These are phyloP conservation scores for Nothura maculosa DNA, from an alignment of 2,797 vertebrate genomes.

Conservation along the genomic window DNA sequence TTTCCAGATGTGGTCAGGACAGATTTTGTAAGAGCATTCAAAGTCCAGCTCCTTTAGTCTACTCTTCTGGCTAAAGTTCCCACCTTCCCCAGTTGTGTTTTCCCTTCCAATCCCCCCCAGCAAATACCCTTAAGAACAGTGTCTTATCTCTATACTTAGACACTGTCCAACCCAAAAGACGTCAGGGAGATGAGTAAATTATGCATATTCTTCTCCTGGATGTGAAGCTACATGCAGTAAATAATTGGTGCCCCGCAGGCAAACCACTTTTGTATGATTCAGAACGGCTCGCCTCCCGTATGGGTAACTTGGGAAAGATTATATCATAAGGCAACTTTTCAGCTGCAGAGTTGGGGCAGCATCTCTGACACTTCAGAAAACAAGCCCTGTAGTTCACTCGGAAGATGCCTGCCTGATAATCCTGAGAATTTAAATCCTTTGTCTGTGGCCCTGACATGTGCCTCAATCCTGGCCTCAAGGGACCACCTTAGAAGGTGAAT, in stretches of 20 bases:
- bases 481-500: constrained; percentile 63
- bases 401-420: constrained; percentile 65
- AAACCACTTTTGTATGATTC: constrained; percentile 54
- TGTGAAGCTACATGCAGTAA: constrained; percentile 74
- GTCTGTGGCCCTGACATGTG: constrained; percentile 18
- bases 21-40: not conserved
- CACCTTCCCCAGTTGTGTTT: not conserved
- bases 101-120: not conserved
- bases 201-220: constrained; percentile 61
- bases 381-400: not conserved
- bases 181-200: constrained; percentile 69
- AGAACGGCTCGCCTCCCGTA: constrained; percentile 38
- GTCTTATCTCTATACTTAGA: constrained; percentile 13
- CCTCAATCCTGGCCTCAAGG: constrained; percentile 60
- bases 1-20: not conserved
- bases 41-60: not conserved
- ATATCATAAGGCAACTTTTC: constrained; percentile 45
- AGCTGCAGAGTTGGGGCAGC: constrained; percentile 36
- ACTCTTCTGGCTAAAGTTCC: constrained; percentile 15
- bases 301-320: constrained; percentile 53
- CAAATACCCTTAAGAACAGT: constrained; percentile 2
- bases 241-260: constrained; percentile 74
- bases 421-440: constrained; percentile 63
- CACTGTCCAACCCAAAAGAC: constrained; percentile 50
- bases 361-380: constrained; percentile 57